These are phyloP conservation scores for Trachemys scripta DNA, from an alignment of 2,113 vertebrate species.

Conservation along the genomic window DNA sequence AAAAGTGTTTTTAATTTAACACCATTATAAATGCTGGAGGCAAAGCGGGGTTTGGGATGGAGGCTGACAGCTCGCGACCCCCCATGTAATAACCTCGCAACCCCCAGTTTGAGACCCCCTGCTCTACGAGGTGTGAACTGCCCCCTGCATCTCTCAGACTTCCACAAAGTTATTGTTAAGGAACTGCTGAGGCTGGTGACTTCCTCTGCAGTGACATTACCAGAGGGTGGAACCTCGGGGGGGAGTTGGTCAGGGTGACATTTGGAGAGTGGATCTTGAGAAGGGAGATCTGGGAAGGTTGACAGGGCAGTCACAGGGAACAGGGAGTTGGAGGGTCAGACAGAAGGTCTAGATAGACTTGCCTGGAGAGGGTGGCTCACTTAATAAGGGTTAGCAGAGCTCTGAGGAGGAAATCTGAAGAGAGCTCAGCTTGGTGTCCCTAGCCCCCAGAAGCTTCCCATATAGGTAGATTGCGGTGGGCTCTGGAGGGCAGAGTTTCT, in stretches of 20 bases:
- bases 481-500: background rate
- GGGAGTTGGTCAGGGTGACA: background rate
- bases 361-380: background rate
- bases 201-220: no score
- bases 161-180: background rate
- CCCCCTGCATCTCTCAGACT: background rate
- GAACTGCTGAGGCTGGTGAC: background rate
- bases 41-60: no score
- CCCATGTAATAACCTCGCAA: no score
- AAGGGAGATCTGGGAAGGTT: background rate
- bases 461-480: background rate
- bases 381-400: background rate
- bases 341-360: no score
- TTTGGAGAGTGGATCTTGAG: background rate
- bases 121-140: background rate
- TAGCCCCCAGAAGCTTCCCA: background rate
- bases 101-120: no score
- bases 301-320: background rate
- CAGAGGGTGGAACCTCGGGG: background rate
- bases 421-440: background rate
- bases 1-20: no score
- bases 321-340: background rate
- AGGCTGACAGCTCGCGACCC: no score
- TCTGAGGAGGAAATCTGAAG: background rate
- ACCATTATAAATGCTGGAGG: no score